A percentile compares a stretch with the other conserved stretches of the same genome.
Evolutionary conservation across 2,113 vertebrate genomes (phyloP).

Genomic region (Siphamia tubifer): DNA sequence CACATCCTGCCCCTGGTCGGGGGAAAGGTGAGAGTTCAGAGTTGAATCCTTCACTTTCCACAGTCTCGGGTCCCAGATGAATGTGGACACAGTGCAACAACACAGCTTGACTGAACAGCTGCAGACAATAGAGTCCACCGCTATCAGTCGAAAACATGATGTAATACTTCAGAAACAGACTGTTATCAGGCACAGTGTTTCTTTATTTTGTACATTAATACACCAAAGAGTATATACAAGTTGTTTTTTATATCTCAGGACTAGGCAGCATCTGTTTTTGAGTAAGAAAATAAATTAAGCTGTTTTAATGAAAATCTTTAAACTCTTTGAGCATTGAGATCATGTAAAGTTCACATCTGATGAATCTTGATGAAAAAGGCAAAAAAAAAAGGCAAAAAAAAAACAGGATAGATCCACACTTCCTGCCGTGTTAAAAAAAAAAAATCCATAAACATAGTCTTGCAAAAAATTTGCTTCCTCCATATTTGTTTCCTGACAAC

Average conservation of each 20-base stretch:
- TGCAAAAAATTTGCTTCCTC: too few relatives aligned
- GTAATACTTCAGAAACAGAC: not conserved
- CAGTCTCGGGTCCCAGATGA: not conserved
- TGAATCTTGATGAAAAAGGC: too few relatives aligned
- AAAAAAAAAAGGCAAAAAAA: too few relatives aligned
- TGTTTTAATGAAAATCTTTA: not conserved
- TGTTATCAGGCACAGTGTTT: not conserved
- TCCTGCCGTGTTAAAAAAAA: too few relatives aligned
- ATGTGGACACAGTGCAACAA: slow-evolving; percentile 36
- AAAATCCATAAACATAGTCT: too few relatives aligned
- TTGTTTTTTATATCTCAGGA: not conserved
- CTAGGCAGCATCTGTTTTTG: not conserved
- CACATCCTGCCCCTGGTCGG: slow-evolving; percentile 94
- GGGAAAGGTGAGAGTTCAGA: slow-evolving; percentile 87
- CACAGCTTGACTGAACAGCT: slow-evolving; percentile 46
- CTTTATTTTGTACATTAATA: not conserved
- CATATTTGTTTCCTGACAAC: too few relatives aligned
- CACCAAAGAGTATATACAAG: not conserved
- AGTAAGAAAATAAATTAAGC: not conserved
- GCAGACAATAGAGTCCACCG: not conserved
- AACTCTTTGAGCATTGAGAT: too few relatives aligned
- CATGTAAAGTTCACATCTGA: too few relatives aligned
- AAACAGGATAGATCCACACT: too few relatives aligned
- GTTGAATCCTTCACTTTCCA: not conserved
- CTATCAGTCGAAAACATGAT: not conserved